Base-by-base conservation (phyloP, 2,113 vertebrate species). In the Pseudopodoces humilis region DNA sequence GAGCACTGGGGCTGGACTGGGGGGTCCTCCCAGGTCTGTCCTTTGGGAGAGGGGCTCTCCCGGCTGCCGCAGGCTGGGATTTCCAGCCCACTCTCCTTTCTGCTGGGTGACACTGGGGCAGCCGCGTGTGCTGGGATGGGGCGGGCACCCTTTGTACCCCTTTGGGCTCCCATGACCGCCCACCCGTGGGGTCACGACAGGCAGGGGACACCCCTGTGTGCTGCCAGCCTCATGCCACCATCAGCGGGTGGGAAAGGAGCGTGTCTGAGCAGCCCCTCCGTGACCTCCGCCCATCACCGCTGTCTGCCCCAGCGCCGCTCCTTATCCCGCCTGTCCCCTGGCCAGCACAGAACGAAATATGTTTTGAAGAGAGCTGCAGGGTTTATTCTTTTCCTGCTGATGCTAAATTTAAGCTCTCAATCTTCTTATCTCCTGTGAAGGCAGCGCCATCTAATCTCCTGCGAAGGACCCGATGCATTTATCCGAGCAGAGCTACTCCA, bases 331-430 rank as follows among this genome's bases (percentile, higher is more conserved):
- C 39, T 8, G 10, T 20, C 64, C 72, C 84, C 53, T 13, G 76
- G 62, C 92, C 53, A 19, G 63, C 70, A 0, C 79, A 4, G 37
- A 0, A 9, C 35, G 16, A 58, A 90, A 58, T 37, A 24, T 5
- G 56, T 68, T 92, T 64, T 50, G 72, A 41, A 80, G 88, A 28
- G 64, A 84, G 50, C 80, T 44, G 47, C 65, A 31, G 25, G 79
- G 88, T 22, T 96, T 82, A 67, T 52, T 72, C 55, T 47, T 53
- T 65, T 93, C 31, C 91, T 19, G 86, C 17, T 25, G 74, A 53
- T 85, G 84, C 84, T 92, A 83, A 82, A 83, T 94, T 89, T 91
- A 94, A 94, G 67, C 87, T 72, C 78, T 37, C 94, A 92, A 94
- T 94, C 91, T 79, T 65, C 93, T 94, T 91, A 95, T 58, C 87